Base-by-base conservation (phyloP, 2,113 vertebrate genomes). In the Turdus rufiventris region DNA sequence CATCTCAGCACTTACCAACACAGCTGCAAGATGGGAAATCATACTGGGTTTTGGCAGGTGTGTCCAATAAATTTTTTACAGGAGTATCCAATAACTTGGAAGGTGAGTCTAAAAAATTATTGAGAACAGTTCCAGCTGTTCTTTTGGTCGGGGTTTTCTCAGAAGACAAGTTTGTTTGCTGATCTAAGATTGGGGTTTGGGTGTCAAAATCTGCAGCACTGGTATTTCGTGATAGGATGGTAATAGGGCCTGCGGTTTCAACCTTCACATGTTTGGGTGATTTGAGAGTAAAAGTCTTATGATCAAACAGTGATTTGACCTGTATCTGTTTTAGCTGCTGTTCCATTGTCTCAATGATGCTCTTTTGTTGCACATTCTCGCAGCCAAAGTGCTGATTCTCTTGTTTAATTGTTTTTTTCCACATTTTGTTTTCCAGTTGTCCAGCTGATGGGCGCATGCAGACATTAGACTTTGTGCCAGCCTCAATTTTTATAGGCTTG, bases 11-110 rank as follows among this genome's bases (percentile, higher is more conserved):
- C 99, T 99, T 97, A 99, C 99, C 99, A 96, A 99, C 98, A 96
- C 99, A 99, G 93, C 98, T 99, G 94, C 99, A 99, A 50, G 99
- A 98, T 84, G 99, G 98, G 92, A 99, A 99, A 93, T 99, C 99
- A 94, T 99, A 99, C 50, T 99, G 99, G 75, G 99, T 99, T 98
- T 99, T 99, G 96, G 99, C 97, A 87, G 99, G 98, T 80, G 99
- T 99, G 90, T 99, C 98, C 92, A 99, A 91, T 93, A 99, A 96
- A 96, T 99, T 99, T 97, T 99, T 98, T 91, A 98, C 93, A 94
- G 98, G 98, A 60, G 97, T 97, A 92, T 98, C 98, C 91, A 98
- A 84, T 95, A 98, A 97, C 97, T 99, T 99, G 94, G 99, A 98
- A 96, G 99, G 99, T 95, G 99, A 99, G n/a, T 99, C 99, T 97